Base-by-base conservation (phyloP, 2,797 vertebrate species). In the Jordanella pulchra region DNA sequence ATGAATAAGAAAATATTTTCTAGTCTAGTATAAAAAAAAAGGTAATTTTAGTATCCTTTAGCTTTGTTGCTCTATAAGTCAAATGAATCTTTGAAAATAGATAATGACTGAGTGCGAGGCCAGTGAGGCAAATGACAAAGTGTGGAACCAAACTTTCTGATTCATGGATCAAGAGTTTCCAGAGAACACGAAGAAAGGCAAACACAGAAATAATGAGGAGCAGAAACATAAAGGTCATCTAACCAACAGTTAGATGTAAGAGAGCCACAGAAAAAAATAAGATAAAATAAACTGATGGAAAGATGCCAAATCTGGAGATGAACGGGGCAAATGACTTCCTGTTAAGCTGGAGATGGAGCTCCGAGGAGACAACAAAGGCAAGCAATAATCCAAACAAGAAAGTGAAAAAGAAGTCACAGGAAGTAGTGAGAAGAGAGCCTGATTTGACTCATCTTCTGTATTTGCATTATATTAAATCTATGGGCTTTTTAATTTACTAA, bases 81-180 rank as follows among this genome's bases (percentile, higher is more conserved):
- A 39, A 35, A 23, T 13, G 39, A 45, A 32, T 39, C 21, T 14
- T 56, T 44, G 30, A 68, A 32, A 81, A 65, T 13, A 11, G 53
- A 55, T 50, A 0, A 32, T 25, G 65, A 51, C 25, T 35, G 68
- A 77, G 68, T 67, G 69, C 61, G 39, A 63, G 75, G 39, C 64
- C 68, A 32, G 78, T 70, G 53, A 80, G 64, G 71, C 35, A 65
- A 77, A 83, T 79, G n/a, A 76, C 65, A 65, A 82, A 72, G 65
- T 69, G 12, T 70, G 71, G 50, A 71, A 76, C 69, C 67, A 63
- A 66, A 64, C 67, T 77, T 69, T 60, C 14, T 1, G 0, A n/a
- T 58, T 69, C 3, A 35, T 42, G 60, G 35, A 25, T 25, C 64
- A 61, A 64, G 18, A 28, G 35, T 27, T 32, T 2, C 3, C 28